Evolutionary conservation across 35 echinoderm and acorn worm species (phyloP).

Genomic region (Apostichopus japonicus): DNA sequence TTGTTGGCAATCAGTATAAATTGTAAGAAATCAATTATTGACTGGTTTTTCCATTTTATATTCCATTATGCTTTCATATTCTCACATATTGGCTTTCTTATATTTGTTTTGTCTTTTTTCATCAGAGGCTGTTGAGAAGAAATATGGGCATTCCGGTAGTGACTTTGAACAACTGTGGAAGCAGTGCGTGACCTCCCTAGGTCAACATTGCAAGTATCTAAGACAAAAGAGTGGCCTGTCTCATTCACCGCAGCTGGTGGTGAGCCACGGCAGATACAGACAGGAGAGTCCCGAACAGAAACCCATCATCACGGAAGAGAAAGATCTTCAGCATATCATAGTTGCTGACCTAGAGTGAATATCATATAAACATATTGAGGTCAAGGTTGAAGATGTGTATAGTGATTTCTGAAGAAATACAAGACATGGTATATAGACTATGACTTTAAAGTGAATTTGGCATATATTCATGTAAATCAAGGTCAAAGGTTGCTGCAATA

Average conservation of each 20-base stretch:
- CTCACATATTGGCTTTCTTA: neutral
- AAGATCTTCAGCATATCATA: constrained; percentile 22
- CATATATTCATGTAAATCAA: too few species aligned
- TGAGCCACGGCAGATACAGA: neutral
- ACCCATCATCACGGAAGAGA: constrained; percentile 17
- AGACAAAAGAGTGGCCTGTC: constrained; percentile 43
- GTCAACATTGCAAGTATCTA: constrained; percentile 54
- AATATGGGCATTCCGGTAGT: constrained; percentile 15
- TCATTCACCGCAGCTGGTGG: constrained; percentile 16
- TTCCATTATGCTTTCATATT: neutral
- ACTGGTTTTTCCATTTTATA: neutral
- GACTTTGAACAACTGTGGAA: constrained; percentile 58
- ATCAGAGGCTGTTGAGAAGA: constrained; percentile 57
- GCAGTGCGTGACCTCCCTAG: constrained; percentile 45
- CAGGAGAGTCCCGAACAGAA: constrained; percentile 24
- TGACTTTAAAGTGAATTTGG: too few species aligned
- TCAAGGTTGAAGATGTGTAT: neutral
- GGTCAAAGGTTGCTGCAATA: too few species aligned
- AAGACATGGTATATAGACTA: too few species aligned
- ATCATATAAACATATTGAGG: neutral
- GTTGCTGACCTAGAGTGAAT: constrained; percentile 40
- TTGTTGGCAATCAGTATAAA: too few species aligned
- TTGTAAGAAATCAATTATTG: too few species aligned
- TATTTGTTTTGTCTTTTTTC: constrained; percentile 15
- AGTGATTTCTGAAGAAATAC: too few species aligned